A percentile compares a stretch with the other conserved stretches of the same genome.
Conservation (phyloP, 2,113 vertebrate species). For the Cyanoramphus novaezelandiae region DNA sequence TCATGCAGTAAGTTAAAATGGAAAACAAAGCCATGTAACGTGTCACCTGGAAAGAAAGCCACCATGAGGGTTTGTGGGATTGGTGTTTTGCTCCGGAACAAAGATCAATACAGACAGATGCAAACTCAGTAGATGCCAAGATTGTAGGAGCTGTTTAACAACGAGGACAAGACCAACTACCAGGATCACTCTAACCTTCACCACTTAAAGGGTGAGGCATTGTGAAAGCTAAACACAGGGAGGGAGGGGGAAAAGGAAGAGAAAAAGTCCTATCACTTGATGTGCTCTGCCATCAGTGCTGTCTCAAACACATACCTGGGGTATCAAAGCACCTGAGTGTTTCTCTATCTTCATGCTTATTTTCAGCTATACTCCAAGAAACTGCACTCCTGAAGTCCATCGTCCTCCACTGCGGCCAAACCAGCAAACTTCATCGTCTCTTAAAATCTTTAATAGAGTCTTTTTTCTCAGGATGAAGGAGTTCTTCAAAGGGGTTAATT, state of each 20-base stretch:
- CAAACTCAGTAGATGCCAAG: not conserved
- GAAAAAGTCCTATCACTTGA: not conserved
- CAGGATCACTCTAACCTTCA: not conserved
- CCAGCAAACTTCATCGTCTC: not conserved
- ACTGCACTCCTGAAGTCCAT: not conserved
- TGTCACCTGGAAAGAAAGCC: not conserved
- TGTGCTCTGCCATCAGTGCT: not conserved
- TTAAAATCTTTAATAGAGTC: not conserved
- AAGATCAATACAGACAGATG: not conserved
- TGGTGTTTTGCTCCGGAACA: slow-evolving; percentile 2
- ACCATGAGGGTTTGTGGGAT: not conserved
- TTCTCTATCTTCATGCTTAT: not conserved
- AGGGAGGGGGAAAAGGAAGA: too few relatives aligned
- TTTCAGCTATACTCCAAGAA: not conserved
- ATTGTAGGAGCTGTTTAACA: not conserved
- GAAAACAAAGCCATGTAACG: not conserved
- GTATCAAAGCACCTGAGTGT: not conserved
- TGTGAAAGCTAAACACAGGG: not conserved
- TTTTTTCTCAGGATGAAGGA: not conserved
- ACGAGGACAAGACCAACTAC: not conserved
- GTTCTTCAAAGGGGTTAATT: not conserved
- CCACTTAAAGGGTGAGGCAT: not conserved
- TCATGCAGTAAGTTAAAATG: not conserved
- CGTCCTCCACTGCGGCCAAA: not conserved
- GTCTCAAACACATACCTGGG: not conserved